Evolutionary conservation across 2,888 invertebrate genomes (phyloP).

Genomic region (Phortica magna): DNA sequence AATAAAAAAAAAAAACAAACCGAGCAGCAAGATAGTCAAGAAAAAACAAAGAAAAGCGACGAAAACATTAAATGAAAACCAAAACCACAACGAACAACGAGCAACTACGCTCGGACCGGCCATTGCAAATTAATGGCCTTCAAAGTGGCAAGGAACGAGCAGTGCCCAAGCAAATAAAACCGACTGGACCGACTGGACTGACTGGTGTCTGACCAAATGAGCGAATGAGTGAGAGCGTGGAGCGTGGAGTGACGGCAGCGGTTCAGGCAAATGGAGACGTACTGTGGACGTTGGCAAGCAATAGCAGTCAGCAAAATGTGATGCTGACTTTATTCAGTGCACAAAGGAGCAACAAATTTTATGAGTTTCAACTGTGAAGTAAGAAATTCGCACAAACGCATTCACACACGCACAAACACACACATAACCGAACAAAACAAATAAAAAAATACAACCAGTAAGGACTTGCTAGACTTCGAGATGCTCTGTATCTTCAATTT

Average conservation of each 20-base stretch:
- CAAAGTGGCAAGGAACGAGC: slow-evolving; percentile 57
- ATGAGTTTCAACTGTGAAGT: slow-evolving; percentile 66
- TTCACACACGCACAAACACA: background rate
- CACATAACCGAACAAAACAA: slow-evolving; percentile 57
- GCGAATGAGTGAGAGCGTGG: background rate
- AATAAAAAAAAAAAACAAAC: slow-evolving; percentile 22
- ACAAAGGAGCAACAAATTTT: slow-evolving; percentile 63
- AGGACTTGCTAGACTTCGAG: background rate
- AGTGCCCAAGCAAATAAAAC: slow-evolving; percentile 38
- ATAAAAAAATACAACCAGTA: background rate
- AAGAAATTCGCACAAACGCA: slow-evolving; percentile 63
- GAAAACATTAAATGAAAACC: slow-evolving; percentile 29
- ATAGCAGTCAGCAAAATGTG: background rate
- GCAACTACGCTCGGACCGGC: slow-evolving; percentile 45
- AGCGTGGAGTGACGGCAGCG: background rate
- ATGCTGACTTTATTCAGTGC: slow-evolving; percentile 56
- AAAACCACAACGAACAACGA: slow-evolving; percentile 8
- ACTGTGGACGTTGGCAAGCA: background rate
- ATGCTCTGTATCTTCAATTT: too few species aligned
- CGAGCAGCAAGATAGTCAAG: slow-evolving; percentile 15
- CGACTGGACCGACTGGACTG: slow-evolving; percentile 21
- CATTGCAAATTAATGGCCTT: slow-evolving; percentile 69
- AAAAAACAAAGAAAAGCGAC: slow-evolving; percentile 18
- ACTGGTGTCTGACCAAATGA: slow-evolving; percentile 6
- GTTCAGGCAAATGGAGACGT: background rate